Percentiles rank a stretch among this genome's conserved stretches.
Conservation (phyloP, 2,888 invertebrate genomes). For the Mimumesa dahlbomi region DNA sequence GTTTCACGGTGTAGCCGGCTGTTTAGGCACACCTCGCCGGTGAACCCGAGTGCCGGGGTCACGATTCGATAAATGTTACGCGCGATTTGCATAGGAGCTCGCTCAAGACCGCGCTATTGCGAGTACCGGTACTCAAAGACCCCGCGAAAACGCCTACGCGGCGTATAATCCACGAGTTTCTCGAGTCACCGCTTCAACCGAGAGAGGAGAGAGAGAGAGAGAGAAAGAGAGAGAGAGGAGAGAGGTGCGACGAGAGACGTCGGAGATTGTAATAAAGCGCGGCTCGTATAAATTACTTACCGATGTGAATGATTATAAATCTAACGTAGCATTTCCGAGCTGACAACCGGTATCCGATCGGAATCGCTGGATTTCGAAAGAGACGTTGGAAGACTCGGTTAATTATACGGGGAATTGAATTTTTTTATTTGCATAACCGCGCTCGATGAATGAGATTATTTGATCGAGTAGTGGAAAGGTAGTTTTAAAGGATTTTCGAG, state of each 20-base stretch:
- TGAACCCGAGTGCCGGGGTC: conserved; percentile 42
- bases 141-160: conserved; percentile 49
- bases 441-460: too few relatives aligned
- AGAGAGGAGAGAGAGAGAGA: too few relatives aligned
- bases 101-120: conserved; percentile 4
- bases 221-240: too few relatives aligned
- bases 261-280: conserved; percentile 31
- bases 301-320: conserved; percentile 31
- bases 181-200: conserved; percentile 6
- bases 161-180: conserved; percentile 28
- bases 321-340: neutral
- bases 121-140: conserved; percentile 30
- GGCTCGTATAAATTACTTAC: conserved; percentile 43
- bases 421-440: too few relatives aligned
- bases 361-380: neutral
- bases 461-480: too few relatives aligned
- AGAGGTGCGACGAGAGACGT: conserved; percentile 16
- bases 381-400: too few relatives aligned
- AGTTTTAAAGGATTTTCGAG: too few relatives aligned
- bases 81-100: conserved; percentile 46
- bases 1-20: too few relatives aligned
- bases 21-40: conserved; percentile 29
- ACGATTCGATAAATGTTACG: conserved; percentile 53
- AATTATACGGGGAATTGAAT: too few relatives aligned
- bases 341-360: neutral